A percentile compares a stretch with the other conserved stretches of the same genome.
Conservation (phyloP, 2,888 invertebrate species). For the Tromatobia lineatoria region DNA sequence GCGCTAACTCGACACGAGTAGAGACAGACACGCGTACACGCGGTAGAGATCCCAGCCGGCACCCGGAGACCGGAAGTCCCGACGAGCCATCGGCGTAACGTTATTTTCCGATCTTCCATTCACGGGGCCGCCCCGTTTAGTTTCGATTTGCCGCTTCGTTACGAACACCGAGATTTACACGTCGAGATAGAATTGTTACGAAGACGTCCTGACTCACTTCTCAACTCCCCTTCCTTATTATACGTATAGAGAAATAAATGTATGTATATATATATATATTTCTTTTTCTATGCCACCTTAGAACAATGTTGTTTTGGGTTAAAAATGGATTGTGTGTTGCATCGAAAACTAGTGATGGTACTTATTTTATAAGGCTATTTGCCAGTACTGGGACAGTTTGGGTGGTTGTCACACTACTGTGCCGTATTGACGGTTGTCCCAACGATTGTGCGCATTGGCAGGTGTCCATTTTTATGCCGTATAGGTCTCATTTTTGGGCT, state of each 20-base stretch:
- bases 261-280: neutral
- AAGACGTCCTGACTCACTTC: conserved; percentile 67
- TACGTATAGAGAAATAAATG: neutral
- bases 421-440: too few relatives aligned
- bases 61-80: conserved; percentile 61
- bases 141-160: conserved; percentile 84
- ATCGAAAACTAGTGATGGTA: too few relatives aligned
- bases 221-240: conserved; percentile 50
- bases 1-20: conserved; percentile 41
- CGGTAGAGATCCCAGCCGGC: conserved; percentile 36
- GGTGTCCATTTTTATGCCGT: too few relatives aligned
- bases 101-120: conserved; percentile 70
- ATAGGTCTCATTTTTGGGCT: too few relatives aligned
- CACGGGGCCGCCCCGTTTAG: conserved; percentile 78
- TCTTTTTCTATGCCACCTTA: neutral
- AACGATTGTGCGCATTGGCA: too few relatives aligned
- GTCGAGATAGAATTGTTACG: conserved; percentile 82
- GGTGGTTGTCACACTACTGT: too few relatives aligned
- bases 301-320: too few relatives aligned
- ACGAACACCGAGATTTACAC: conserved; percentile 83
- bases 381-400: too few relatives aligned
- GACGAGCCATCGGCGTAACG: conserved; percentile 60
- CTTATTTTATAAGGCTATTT: too few relatives aligned
- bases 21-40: conserved; percentile 27
- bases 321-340: too few relatives aligned